These are phyloP conservation scores for Cyclina sinensis DNA, from an alignment of 1,140 invertebrate species.

Conservation along the genomic window DNA sequence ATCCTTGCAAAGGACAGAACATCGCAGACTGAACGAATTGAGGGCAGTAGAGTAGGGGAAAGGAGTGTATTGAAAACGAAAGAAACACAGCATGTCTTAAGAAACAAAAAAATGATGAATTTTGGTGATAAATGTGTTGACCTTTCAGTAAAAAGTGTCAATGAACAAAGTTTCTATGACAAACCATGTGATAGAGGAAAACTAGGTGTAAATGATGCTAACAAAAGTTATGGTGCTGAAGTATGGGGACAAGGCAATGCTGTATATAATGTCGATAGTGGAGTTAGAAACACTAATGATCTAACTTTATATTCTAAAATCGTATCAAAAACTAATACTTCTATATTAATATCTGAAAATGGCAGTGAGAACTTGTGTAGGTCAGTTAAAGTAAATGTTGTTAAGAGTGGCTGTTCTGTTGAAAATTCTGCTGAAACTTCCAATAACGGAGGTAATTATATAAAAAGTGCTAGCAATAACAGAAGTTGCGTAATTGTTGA, in stretches of 20 bases:
- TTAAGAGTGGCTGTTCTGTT: background rate
- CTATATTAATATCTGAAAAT: background rate
- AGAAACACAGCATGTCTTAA: background rate
- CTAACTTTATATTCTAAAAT: background rate
- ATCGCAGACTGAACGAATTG: background rate
- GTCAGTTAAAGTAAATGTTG: background rate
- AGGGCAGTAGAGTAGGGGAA: background rate
- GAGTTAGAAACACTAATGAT: background rate
- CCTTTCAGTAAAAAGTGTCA: background rate
- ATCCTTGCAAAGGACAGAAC: background rate
- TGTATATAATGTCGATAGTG: slow-evolving; percentile 17
- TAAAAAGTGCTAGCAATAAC: background rate
- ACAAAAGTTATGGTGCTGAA: background rate
- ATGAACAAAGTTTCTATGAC: background rate
- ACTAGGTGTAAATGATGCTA: background rate
- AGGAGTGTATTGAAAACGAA: background rate
- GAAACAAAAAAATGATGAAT: background rate
- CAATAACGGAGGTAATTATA: background rate
- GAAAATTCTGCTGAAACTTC: background rate
- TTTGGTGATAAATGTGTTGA: background rate
- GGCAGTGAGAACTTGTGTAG: background rate
- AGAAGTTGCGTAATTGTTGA: background rate
- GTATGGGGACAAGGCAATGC: slow-evolving; percentile 15
- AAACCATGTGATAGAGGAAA: background rate
- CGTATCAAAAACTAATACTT: background rate